phyloP scores from a whole-genome alignment of 2,888 invertebrate genomes.

The Temnothorax rugatulus region DNA sequence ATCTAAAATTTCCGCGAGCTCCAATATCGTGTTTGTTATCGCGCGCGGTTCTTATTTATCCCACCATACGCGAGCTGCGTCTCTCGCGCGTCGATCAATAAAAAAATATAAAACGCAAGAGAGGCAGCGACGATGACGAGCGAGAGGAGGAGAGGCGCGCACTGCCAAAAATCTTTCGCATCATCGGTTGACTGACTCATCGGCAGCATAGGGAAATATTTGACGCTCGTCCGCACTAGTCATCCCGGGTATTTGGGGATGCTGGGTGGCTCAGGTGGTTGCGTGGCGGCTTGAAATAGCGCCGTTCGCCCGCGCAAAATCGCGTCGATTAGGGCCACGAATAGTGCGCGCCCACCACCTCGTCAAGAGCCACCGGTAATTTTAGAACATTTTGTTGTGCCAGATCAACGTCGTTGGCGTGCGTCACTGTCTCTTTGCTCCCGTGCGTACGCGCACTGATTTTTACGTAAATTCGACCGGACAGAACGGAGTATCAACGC shows the following conservation, averaged over 20 bases:
- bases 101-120: background rate
- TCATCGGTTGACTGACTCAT: conserved; percentile 71
- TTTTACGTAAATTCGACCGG: conserved; percentile 27
- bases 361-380: conserved; percentile 79
- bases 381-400: conserved; percentile 83
- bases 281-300: conserved; percentile 85
- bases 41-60: background rate
- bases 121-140: background rate
- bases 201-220: conserved; percentile 59
- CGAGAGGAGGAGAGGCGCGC: background rate
- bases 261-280: conserved; percentile 85
- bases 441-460: background rate
- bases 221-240: conserved; percentile 73
- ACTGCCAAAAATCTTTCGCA: conserved; percentile 67
- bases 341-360: conserved; percentile 85
- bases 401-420: conserved; percentile 69
- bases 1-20: background rate
- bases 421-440: conserved; percentile 49
- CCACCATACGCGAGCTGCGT: background rate
- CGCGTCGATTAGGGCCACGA: conserved; percentile 82
- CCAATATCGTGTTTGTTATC: background rate
- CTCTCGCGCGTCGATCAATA: conserved; percentile 2
- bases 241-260: conserved; percentile 84
- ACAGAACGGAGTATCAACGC: background rate
- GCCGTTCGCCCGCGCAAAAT: conserved; percentile 84